These are phyloP conservation scores for Aspidiotus rigidus DNA, from an alignment of 2,888 invertebrate genomes.

Conservation along the genomic window DNA sequence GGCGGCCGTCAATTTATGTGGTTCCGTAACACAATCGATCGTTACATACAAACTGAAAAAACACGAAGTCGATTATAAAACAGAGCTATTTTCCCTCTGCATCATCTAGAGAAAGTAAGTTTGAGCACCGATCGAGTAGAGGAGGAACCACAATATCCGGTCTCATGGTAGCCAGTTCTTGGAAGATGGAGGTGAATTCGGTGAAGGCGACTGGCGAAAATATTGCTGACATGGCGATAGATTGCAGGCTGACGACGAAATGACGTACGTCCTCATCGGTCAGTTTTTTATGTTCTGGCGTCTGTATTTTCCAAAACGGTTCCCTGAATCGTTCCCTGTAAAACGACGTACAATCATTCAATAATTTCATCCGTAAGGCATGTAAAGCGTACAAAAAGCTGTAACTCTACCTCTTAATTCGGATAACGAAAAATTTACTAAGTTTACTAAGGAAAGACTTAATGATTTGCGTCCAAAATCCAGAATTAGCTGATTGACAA, in stretches of 20 bases:
- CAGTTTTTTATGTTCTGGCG: conserved; percentile 60
- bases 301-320: conserved; percentile 57
- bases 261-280: conserved; percentile 69
- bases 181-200: conserved; percentile 59
- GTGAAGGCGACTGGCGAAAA: conserved; percentile 60
- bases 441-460: conserved; percentile 59
- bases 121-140: conserved; percentile 58
- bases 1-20: conserved; percentile 67
- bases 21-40: conserved; percentile 77
- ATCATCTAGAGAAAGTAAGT: no score
- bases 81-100: not conserved
- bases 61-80: not conserved
- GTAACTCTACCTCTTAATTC: conserved; percentile 45
- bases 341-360: conserved; percentile 34
- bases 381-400: no score
- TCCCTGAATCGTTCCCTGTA: conserved; percentile 57
- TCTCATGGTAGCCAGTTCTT: conserved; percentile 65
- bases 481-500: conserved; percentile 79
- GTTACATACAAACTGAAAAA: conserved; percentile 56
- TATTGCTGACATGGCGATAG: conserved; percentile 66
- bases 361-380: not conserved
- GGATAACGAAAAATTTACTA: conserved; percentile 55
- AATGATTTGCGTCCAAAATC: conserved; percentile 64
- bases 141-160: conserved; percentile 76
- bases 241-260: conserved; percentile 67